Evolutionary conservation across 2,888 invertebrate species (phyloP).

Genomic region (Acrobasis suavella): DNA sequence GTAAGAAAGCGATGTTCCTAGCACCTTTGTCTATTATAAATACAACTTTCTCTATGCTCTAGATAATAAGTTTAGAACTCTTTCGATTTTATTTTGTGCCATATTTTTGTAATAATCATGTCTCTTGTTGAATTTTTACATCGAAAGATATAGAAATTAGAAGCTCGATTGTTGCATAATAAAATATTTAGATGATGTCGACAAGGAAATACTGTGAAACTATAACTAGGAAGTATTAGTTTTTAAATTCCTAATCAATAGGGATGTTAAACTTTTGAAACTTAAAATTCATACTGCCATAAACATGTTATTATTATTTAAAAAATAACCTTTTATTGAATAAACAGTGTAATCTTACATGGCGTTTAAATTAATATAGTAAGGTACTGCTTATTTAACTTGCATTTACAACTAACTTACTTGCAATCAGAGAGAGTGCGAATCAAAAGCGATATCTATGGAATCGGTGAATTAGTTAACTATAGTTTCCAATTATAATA

Average conservation of each 20-base stretch:
- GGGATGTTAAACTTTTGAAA: background rate
- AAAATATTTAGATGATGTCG: too few species aligned
- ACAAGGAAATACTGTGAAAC: background rate
- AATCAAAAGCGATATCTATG: too few species aligned
- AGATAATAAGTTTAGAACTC: conserved; percentile 11
- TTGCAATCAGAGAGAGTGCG: too few species aligned
- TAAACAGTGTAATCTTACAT: conserved; percentile 31
- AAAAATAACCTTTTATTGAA: conserved; percentile 24
- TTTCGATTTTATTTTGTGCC: conserved; percentile 27
- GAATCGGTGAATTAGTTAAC: too few species aligned
- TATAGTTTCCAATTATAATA: too few species aligned
- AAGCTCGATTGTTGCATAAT: too few species aligned
- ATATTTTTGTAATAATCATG: conserved; percentile 24
- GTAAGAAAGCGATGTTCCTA: background rate
- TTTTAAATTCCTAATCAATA: background rate
- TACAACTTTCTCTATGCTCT: conserved; percentile 12
- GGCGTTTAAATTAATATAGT: background rate
- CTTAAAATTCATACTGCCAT: conserved; percentile 27
- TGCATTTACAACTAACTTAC: too few species aligned
- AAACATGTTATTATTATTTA: conserved; percentile 25
- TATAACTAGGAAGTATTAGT: background rate
- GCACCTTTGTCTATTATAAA: conserved; percentile 7
- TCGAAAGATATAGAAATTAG: too few species aligned
- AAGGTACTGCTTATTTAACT: too few species aligned
- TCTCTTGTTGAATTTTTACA: background rate